These are phyloP conservation scores for Antitype chi DNA, from an alignment of 2,888 invertebrate genomes.

Conservation along the genomic window DNA sequence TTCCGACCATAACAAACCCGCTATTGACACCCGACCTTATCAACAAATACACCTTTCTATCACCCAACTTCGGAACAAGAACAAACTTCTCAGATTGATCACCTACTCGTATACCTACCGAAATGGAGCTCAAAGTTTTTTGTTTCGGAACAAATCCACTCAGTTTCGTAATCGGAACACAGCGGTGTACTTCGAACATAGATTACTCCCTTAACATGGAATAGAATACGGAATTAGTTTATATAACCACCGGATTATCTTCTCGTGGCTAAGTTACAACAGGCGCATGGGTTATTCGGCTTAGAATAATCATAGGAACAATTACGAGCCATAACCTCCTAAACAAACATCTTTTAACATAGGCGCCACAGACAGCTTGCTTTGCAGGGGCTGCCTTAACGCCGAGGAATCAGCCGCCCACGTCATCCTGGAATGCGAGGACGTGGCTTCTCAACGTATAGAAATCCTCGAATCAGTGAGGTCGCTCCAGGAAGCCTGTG, in stretches of 20 bases:
- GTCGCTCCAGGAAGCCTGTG: too few relatives aligned
- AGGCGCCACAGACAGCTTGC: too few relatives aligned
- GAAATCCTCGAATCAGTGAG: too few relatives aligned
- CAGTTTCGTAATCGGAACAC: constrained; percentile 40
- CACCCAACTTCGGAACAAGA: constrained; percentile 38
- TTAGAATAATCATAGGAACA: too few relatives aligned
- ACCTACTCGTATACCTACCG: constrained; percentile 26
- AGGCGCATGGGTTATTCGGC: too few relatives aligned
- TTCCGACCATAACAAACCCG: constrained; percentile 25
- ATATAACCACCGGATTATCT: not conserved
- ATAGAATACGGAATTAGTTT: constrained; percentile 9
- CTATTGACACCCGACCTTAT: constrained; percentile 48
- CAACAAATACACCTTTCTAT: constrained; percentile 55
- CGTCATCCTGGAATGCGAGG: too few relatives aligned
- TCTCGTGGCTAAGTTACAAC: too few relatives aligned
- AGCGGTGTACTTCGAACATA: constrained; percentile 24
- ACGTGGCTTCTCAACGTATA: too few relatives aligned
- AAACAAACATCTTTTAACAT: too few relatives aligned
- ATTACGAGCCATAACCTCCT: too few relatives aligned
- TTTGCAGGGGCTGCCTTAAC: too few relatives aligned
- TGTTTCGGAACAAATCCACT: constrained; percentile 49
- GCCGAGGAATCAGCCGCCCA: too few relatives aligned
- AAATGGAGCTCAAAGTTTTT: constrained; percentile 51
- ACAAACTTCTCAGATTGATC: constrained; percentile 60
- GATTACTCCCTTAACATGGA: constrained; percentile 17